These are phyloP conservation scores for Falco biarmicus DNA, from an alignment of 2,797 vertebrate genomes.

Conservation along the genomic window DNA sequence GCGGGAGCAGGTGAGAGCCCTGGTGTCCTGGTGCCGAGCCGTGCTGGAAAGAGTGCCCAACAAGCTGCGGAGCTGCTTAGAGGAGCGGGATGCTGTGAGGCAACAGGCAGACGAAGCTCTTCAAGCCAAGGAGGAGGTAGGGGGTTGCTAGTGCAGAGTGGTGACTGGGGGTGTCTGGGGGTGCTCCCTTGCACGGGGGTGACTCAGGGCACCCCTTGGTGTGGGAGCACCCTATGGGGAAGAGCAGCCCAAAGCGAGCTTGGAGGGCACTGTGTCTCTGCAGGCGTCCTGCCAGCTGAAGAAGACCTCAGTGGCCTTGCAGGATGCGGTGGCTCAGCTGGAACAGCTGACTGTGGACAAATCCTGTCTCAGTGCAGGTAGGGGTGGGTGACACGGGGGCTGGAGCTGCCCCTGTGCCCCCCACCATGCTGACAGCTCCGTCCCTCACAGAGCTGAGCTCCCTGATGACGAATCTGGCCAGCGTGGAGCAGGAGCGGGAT, in stretches of 20 bases:
- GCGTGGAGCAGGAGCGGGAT: conserved; percentile 44
- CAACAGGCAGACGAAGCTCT: conserved; percentile 78
- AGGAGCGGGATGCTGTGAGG: conserved; percentile 79
- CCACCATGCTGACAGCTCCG: fast-evolving
- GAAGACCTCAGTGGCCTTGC: conserved; percentile 39
- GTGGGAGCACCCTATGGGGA: background rate
- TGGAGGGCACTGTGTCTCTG: fast-evolving
- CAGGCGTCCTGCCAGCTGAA: conserved; percentile 68
- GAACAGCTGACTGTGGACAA: conserved; percentile 68
- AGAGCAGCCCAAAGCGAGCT: background rate
- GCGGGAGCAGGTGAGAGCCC: conserved; percentile 69
- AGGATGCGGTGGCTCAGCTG: background rate
- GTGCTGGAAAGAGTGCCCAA: conserved; percentile 70
- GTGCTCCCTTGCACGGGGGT: fast-evolving
- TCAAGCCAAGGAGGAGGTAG: conserved; percentile 46
- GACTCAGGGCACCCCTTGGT: background rate
- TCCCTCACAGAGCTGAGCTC: conserved; percentile 42
- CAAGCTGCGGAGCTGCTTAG: conserved; percentile 79
- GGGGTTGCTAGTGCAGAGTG: background rate
- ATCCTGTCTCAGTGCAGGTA: conserved; percentile 66
- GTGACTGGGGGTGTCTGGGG: too few species aligned
- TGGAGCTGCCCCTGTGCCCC: background rate
- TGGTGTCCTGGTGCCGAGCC: conserved; percentile 74
- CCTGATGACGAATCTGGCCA: conserved; percentile 28
- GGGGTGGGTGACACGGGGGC: fast-evolving